Evolutionary conservation across 2,888 invertebrate genomes (phyloP).

Genomic region (Melolontha melolontha): DNA sequence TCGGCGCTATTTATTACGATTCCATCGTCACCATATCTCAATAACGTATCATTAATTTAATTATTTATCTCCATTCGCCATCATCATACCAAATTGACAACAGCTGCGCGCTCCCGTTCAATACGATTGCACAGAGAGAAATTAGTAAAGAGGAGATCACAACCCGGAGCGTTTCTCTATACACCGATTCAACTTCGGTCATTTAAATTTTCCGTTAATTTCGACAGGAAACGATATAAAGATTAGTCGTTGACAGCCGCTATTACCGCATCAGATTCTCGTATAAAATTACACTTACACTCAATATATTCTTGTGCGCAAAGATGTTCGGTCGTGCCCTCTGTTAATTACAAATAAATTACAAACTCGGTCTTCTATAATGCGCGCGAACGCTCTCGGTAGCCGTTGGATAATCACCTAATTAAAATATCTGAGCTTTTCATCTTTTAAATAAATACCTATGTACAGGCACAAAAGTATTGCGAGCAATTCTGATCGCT

Average conservation of each 20-base stretch:
- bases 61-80: constrained; percentile 17
- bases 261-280: constrained; percentile 28
- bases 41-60: constrained; percentile 20
- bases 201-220: constrained; percentile 32
- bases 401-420: constrained; percentile 47
- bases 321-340: constrained; percentile 26
- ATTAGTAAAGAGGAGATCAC: too few relatives aligned
- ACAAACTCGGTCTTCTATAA: constrained; percentile 18
- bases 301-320: constrained; percentile 26
- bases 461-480: background rate
- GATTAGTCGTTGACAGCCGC: constrained; percentile 34
- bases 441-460: constrained; percentile 44
- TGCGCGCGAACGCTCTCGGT: constrained; percentile 33
- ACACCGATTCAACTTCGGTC: constrained; percentile 7
- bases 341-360: constrained; percentile 43
- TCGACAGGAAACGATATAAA: constrained; percentile 37
- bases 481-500: too few relatives aligned
- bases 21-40: constrained; percentile 14
- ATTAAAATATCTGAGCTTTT: constrained; percentile 47
- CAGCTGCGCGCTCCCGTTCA: background rate
- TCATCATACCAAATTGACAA: constrained; percentile 5
- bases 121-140: too few relatives aligned
- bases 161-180: background rate
- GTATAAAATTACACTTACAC: constrained; percentile 36
- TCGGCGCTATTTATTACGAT: constrained; percentile 1